phyloP scores from a whole-genome alignment of 2,888 invertebrate species.

The Callyntrura sp. region DNA sequence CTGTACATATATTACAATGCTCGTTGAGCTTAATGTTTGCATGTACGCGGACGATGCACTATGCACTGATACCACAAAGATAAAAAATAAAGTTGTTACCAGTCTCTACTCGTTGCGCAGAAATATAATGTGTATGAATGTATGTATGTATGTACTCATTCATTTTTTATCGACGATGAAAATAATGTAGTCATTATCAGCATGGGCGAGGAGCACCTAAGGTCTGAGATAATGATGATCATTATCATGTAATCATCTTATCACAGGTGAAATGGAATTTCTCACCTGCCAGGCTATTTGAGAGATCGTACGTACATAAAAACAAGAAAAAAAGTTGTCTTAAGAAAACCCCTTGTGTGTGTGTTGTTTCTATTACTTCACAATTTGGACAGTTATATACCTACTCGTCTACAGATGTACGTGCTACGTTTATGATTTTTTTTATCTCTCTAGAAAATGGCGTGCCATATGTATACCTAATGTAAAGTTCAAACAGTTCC shows the following conservation, averaged over 20 bases:
- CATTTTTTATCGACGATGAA: slow-evolving; percentile 32
- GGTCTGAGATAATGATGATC: slow-evolving; percentile 74
- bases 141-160: slow-evolving; percentile 44
- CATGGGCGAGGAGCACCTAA: slow-evolving; percentile 57
- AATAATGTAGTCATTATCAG: slow-evolving; percentile 68
- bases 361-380: too few relatives aligned
- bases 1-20: neutral
- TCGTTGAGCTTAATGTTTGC: neutral
- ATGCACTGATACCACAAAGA: neutral
- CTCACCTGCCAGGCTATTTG: slow-evolving; percentile 68
- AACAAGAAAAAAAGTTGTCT: too few relatives aligned
- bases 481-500: too few relatives aligned
- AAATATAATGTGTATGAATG: neutral
- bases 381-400: too few relatives aligned
- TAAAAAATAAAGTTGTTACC: slow-evolving; percentile 1
- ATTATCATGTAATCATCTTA: slow-evolving; percentile 75
- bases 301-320: neutral
- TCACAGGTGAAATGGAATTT: slow-evolving; percentile 72
- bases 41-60: neutral
- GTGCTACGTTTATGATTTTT: too few relatives aligned
- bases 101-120: neutral
- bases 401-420: too few relatives aligned
- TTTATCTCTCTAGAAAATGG: too few relatives aligned
- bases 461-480: too few relatives aligned
- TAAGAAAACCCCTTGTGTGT: too few relatives aligned